These are phyloP conservation scores for Puffinus mauretanicus DNA, from an alignment of 2,113 vertebrate species.

Conservation along the genomic window DNA sequence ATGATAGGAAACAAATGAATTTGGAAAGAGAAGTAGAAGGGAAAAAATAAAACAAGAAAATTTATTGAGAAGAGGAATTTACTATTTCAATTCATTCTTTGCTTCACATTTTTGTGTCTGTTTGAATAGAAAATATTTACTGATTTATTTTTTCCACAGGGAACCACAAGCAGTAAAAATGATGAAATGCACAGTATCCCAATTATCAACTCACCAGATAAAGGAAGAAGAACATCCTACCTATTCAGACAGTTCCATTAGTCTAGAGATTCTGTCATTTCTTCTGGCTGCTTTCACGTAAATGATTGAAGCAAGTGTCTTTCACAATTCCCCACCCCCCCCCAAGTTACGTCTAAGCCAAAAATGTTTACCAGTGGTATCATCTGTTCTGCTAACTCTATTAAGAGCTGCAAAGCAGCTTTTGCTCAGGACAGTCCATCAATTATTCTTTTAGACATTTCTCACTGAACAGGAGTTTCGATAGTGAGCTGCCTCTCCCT, in stretches of 20 bases:
- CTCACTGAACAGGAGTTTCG: neutral
- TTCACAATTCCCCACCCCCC: neutral
- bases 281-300: neutral
- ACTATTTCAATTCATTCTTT: neutral
- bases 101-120: neutral
- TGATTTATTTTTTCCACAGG: neutral
- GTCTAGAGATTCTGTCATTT: neutral
- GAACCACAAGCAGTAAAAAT: neutral
- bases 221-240: neutral
- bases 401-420: neutral
- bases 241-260: neutral
- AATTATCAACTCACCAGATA: neutral
- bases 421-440: neutral
- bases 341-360: neutral
- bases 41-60: neutral
- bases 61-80: neutral
- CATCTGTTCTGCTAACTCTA: neutral
- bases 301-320: neutral
- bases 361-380: neutral
- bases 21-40: neutral
- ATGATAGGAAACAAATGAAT: neutral
- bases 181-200: neutral
- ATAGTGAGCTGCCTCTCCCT: neutral
- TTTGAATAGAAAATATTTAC: neutral
- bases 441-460: neutral